Conservation (phyloP, 2,888 invertebrate species). For the Villa cingulata region DNA sequence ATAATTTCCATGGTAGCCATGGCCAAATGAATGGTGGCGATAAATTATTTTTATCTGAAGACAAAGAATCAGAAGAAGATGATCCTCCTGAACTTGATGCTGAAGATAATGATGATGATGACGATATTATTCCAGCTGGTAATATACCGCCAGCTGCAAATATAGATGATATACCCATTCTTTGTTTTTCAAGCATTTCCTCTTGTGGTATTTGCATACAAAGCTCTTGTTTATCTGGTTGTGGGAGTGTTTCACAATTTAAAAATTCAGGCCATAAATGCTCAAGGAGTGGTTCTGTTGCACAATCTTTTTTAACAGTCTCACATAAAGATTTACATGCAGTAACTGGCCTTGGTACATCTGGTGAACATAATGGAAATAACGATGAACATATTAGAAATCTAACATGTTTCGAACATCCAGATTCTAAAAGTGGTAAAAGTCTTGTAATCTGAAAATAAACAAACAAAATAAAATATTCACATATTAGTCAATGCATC, state of each 20-base stretch:
- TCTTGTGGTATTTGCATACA: constrained; percentile 56
- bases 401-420: constrained; percentile 66
- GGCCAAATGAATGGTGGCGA: constrained; percentile 23
- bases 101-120: neutral
- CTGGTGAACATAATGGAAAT: constrained; percentile 81
- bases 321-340: constrained; percentile 78
- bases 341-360: constrained; percentile 70
- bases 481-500: no score
- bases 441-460: constrained; percentile 55
- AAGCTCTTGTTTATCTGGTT: constrained; percentile 51
- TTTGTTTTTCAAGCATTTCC: constrained; percentile 11
- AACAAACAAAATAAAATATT: neutral
- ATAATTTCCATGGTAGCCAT: constrained; percentile 28
- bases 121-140: neutral
- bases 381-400: constrained; percentile 84
- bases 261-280: constrained; percentile 59
- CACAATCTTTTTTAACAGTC: constrained; percentile 56
- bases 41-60: neutral
- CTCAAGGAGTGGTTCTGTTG: constrained; percentile 44
- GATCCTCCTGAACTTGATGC: neutral
- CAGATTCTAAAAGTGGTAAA: constrained; percentile 58
- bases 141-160: no score
- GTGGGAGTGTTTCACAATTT: constrained; percentile 68
- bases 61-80: neutral
- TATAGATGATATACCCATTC: neutral